These are phyloP conservation scores for Hyposmocoma kahamanoa DNA, from an alignment of 1,140 invertebrate genomes.

Conservation along the genomic window DNA sequence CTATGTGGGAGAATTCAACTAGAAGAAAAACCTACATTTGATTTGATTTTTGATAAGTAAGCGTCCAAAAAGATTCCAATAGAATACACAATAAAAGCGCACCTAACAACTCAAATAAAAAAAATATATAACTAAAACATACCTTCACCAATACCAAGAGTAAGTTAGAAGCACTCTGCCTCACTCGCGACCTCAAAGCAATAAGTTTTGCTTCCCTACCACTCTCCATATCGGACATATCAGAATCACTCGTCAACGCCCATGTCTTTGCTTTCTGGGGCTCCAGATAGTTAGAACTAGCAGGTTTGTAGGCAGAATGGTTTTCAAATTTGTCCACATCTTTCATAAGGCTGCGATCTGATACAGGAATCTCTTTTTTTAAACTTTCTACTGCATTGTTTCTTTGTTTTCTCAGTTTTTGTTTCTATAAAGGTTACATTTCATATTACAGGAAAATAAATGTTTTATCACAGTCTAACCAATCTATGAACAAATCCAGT, in stretches of 20 bases:
- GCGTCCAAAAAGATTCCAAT: too few relatives aligned
- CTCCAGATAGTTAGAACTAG: slow-evolving; percentile 47
- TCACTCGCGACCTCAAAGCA: slow-evolving; percentile 56
- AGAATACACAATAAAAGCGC: too few relatives aligned
- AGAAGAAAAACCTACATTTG: too few relatives aligned
- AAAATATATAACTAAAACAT: slow-evolving; percentile 14
- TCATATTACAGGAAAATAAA: too few relatives aligned
- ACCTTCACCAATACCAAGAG: slow-evolving; percentile 64
- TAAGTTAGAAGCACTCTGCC: slow-evolving; percentile 64
- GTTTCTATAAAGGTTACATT: too few relatives aligned
- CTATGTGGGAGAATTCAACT: too few relatives aligned
- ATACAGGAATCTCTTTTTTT: slow-evolving; percentile 62
- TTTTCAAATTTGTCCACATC: slow-evolving; percentile 59
- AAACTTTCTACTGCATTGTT: slow-evolving; percentile 62
- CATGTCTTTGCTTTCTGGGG: slow-evolving; percentile 37
- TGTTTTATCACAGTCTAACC: too few relatives aligned
- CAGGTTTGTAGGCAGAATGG: slow-evolving; percentile 50
- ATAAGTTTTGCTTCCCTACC: slow-evolving; percentile 55
- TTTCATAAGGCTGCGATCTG: slow-evolving; percentile 55
- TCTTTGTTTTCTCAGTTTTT: slow-evolving; percentile 59
- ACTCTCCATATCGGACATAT: slow-evolving; percentile 65
- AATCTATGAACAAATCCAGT: too few relatives aligned
- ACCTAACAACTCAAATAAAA: too few relatives aligned
- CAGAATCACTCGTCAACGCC: slow-evolving; percentile 65
- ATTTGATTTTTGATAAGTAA: too few relatives aligned